These are phyloP conservation scores for Semaprochilodus insignis DNA, from an alignment of 2,797 vertebrate species.

Conservation along the genomic window DNA sequence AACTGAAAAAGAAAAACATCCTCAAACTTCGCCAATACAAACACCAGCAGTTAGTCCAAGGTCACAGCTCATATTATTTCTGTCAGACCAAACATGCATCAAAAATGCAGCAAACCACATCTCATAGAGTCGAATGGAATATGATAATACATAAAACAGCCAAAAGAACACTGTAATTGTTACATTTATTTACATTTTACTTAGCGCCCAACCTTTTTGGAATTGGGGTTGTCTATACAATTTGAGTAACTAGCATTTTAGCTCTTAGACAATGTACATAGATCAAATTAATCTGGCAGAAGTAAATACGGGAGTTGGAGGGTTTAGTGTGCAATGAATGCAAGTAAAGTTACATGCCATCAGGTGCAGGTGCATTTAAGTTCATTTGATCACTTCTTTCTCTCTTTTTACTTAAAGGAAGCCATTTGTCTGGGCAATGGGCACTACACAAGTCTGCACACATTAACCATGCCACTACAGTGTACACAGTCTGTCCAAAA, in stretches of 20 bases:
- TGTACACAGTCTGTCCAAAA: constrained; percentile 75
- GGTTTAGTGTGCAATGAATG: neutral
- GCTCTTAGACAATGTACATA: constrained; percentile 32
- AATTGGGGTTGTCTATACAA: neutral
- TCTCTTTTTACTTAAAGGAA: constrained; percentile 42
- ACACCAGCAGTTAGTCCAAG: constrained; percentile 64
- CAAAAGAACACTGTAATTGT: constrained; percentile 1
- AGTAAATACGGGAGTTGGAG: neutral
- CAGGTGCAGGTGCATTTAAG: constrained; percentile 46
- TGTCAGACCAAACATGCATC: constrained; percentile 61
- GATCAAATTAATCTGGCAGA: constrained; percentile 6
- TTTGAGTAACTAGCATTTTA: constrained; percentile 18
- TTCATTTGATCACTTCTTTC: constrained; percentile 39
- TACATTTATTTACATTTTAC: constrained; percentile 25
- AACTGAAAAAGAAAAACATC: constrained; percentile 69
- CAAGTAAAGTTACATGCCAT: constrained; percentile 36
- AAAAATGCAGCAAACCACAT: constrained; percentile 33
- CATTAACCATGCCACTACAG: constrained; percentile 64
- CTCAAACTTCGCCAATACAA: constrained; percentile 59
- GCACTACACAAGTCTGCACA: constrained; percentile 38
- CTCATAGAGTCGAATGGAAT: constrained; percentile 35
- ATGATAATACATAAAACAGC: constrained; percentile 25
- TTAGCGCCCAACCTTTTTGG: no score
- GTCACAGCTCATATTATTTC: constrained; percentile 63
- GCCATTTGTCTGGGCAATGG: constrained; percentile 47